Evolutionary conservation across 2,113 vertebrate genomes (phyloP).

Genomic region (Calidris pugnax): DNA sequence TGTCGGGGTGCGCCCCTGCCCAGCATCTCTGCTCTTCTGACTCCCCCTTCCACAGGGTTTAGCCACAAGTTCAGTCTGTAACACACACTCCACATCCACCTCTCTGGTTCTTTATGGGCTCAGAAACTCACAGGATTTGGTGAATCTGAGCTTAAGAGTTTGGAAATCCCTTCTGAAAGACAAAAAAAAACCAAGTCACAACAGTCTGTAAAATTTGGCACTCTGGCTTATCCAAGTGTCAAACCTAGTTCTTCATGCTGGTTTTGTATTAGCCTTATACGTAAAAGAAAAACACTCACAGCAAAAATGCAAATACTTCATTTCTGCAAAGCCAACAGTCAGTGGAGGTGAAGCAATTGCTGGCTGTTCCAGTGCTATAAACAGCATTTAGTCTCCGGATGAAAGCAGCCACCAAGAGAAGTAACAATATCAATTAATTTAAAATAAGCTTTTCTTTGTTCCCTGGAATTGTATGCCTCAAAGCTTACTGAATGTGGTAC

Average conservation of each 20-base stretch:
- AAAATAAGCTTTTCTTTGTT: not conserved
- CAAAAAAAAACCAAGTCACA: not conserved
- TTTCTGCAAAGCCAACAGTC: not conserved
- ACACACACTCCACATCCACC: not conserved
- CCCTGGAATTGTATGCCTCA: not conserved
- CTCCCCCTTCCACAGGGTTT: rapidly evolving
- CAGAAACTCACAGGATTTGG: not conserved
- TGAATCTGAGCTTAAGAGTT: not conserved
- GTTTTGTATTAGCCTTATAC: not conserved
- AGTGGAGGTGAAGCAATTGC: not conserved
- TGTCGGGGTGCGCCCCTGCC: not conserved
- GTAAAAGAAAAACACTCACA: not conserved
- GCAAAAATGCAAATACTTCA: not conserved
- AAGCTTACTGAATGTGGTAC: not conserved
- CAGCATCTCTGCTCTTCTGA: not conserved
- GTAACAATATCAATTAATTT: not conserved
- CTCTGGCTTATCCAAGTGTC: not conserved
- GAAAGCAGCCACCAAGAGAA: not conserved
- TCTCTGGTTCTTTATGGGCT: not conserved
- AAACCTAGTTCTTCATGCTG: not conserved
- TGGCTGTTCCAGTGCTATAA: not conserved
- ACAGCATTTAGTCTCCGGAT: not conserved
- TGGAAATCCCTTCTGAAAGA: not conserved
- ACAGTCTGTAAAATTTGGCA: not conserved
- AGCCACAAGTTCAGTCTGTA: not conserved